These are phyloP conservation scores for Sitta carolinensis DNA, from an alignment of 2,797 vertebrate genomes.

Conservation along the genomic window DNA sequence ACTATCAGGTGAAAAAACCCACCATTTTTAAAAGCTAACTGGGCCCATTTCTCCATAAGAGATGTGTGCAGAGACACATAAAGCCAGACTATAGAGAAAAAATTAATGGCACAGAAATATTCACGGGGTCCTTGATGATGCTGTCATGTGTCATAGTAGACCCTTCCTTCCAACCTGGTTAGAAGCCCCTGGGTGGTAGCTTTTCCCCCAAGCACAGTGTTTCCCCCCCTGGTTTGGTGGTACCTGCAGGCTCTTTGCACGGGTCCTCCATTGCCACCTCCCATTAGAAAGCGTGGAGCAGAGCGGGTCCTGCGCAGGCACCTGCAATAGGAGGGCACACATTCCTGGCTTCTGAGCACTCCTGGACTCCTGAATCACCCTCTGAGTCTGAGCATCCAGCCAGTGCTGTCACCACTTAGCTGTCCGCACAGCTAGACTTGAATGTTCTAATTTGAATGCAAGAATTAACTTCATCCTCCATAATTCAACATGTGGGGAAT, in stretches of 20 bases:
- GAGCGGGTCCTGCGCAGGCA: not conserved
- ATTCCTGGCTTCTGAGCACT: not conserved
- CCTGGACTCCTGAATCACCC: not conserved
- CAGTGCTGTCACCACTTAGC: not conserved
- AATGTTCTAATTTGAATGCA: not conserved
- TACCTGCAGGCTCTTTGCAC: not conserved
- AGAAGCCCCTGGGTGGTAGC: not conserved
- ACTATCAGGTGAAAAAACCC: not conserved
- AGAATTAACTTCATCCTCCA: not conserved
- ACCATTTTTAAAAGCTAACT: not conserved
- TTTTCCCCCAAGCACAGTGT: not conserved
- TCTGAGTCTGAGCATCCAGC: not conserved
- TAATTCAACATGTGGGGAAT: not conserved
- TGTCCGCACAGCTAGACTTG: not conserved
- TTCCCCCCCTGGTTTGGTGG: not conserved
- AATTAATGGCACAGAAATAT: not conserved
- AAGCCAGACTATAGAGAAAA: not conserved
- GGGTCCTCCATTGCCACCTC: fast-evolving
- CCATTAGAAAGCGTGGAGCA: not conserved
- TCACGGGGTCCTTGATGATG: not conserved
- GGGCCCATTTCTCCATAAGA: not conserved
- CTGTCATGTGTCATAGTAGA: not conserved
- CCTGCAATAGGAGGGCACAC: no score
- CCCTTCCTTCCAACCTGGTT: not conserved
- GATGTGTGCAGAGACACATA: not conserved